A percentile compares a stretch with the other conserved stretches of the same genome.
Evolutionary conservation across 2,113 vertebrate species (phyloP).

Genomic region (Tricholaema leucomelas): DNA sequence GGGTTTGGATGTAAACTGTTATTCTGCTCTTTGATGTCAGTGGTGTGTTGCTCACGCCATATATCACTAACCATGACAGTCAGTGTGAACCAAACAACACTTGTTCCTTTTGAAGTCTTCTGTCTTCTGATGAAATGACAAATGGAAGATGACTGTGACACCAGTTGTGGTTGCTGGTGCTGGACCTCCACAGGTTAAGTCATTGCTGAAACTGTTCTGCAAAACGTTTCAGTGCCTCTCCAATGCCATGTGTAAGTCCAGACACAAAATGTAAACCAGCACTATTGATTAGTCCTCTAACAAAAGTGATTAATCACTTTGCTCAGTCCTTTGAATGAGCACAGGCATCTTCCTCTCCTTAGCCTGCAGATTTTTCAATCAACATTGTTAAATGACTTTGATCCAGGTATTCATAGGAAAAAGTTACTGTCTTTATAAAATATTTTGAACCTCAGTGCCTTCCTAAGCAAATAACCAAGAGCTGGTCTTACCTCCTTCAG

Average conservation of each 20-base stretch:
- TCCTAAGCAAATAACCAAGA: background rate
- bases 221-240: background rate
- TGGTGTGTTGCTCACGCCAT: background rate
- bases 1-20: background rate
- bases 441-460: background rate
- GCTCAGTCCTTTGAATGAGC: background rate
- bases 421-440: background rate
- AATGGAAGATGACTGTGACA: background rate
- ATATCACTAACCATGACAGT: background rate
- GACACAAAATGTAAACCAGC: background rate
- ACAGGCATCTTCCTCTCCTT: background rate
- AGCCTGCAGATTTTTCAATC: background rate
- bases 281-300: background rate
- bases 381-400: background rate
- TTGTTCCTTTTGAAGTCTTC: background rate
- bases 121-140: background rate
- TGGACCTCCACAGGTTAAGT: background rate
- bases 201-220: background rate
- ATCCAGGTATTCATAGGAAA: background rate
- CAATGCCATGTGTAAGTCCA: background rate
- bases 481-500: background rate
- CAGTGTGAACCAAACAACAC: background rate
- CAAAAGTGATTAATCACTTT: background rate
- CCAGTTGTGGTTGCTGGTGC: fast-evolving
- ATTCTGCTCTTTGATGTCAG: background rate